Evolutionary conservation across 1,140 invertebrate genomes (phyloP).

Genomic region (Tetragnatha versicolor): DNA sequence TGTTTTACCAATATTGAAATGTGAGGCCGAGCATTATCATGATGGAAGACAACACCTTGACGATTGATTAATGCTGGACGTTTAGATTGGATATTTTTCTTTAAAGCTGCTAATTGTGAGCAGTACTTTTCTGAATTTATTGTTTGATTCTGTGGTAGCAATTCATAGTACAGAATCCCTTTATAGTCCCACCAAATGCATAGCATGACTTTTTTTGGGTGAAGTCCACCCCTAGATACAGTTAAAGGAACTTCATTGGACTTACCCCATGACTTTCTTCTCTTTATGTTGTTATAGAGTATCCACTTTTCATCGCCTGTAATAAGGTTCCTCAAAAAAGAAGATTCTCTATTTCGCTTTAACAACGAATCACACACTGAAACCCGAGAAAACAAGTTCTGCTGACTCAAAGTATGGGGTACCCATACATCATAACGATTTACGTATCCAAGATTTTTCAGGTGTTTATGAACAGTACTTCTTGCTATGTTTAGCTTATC

Average conservation of each 20-base stretch:
- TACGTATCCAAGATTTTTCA: no score
- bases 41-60: constrained; percentile 52
- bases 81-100: no score
- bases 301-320: no score
- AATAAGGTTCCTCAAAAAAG: no score
- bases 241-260: constrained; percentile 1
- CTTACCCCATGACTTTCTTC: not conserved
- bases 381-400: no score
- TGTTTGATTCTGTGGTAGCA: constrained; percentile 35
- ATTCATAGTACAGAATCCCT: constrained; percentile 1
- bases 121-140: constrained; percentile 38
- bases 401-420: no score
- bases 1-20: constrained; percentile 44
- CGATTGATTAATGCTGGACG: not conserved
- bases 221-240: not conserved
- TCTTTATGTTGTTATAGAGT: no score
- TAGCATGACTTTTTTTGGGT: constrained; percentile 6
- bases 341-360: no score
- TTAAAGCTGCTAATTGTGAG: constrained; percentile 13
- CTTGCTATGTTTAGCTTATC: no score
- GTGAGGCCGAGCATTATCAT: constrained; percentile 54
- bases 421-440: no score
- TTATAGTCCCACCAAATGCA: constrained; percentile 23
- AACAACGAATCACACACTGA: no score
- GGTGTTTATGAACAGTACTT: no score